Percentiles rank a stretch among this genome's conserved stretches.
Evolutionary conservation across 53 echinoderm and acorn worm species (phyloP).

Genomic region (Mesocentrotus franciscanus): DNA sequence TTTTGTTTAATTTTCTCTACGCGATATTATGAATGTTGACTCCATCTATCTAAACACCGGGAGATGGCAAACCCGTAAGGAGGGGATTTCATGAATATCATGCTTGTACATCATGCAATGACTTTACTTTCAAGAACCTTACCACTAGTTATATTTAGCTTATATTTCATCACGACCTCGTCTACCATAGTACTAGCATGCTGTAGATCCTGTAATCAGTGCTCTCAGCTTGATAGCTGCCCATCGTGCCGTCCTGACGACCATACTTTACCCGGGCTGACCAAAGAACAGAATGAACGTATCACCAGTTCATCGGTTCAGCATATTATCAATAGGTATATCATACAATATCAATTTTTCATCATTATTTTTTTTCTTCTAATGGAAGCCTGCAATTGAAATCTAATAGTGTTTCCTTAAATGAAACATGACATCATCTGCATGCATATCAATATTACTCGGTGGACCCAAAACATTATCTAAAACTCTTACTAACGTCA

Average conservation of each 20-base stretch:
- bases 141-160: not conserved
- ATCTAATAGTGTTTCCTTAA: not conserved
- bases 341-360: not conserved
- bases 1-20: no score
- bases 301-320: not conserved
- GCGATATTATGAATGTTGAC: not conserved
- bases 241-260: not conserved
- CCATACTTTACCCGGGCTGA: not conserved
- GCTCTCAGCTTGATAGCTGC: slow-evolving; percentile 2
- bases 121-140: not conserved
- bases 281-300: not conserved
- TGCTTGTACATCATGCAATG: not conserved
- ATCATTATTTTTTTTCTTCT: not conserved
- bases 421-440: no score
- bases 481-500: no score
- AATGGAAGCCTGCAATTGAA: not conserved
- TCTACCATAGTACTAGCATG: not conserved
- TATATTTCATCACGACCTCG: not conserved
- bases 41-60: not conserved
- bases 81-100: not conserved
- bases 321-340: not conserved
- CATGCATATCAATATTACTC: no score
- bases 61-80: not conserved
- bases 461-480: no score
- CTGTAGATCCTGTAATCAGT: slow-evolving; percentile 1